A percentile compares a stretch with the other conserved stretches of the same genome.
Conservation (phyloP, 2,113 vertebrate species). For the Pagrus major region DNA sequence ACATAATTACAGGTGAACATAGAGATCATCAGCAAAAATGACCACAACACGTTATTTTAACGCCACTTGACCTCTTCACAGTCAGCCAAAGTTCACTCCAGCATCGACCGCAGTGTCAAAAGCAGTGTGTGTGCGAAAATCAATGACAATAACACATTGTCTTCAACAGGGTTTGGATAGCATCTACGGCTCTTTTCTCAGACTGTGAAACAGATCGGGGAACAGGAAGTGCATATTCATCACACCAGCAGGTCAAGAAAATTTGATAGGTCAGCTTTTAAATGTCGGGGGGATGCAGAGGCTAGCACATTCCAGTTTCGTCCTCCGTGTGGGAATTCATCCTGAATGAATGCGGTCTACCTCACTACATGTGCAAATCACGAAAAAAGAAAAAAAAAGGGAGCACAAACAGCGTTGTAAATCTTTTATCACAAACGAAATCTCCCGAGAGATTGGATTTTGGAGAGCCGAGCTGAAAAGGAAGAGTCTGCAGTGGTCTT, state of each 20-base stretch:
- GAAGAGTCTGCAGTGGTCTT: conserved; percentile 60
- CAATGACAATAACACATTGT: conserved; percentile 71
- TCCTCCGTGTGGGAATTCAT: conserved; percentile 78
- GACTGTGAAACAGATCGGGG: conserved; percentile 70
- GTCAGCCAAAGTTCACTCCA: conserved; percentile 66
- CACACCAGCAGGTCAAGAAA: conserved; percentile 78
- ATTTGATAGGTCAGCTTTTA: conserved; percentile 82
- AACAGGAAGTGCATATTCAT: conserved; percentile 81
- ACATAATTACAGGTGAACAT: conserved; percentile 27
- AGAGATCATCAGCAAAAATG: conserved; percentile 41
- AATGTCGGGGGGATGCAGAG: conserved; percentile 70
- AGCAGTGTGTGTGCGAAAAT: conserved; percentile 50
- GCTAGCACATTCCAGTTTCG: conserved; percentile 81
- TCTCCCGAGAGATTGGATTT: conserved; percentile 55
- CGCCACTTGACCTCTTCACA: conserved; percentile 37
- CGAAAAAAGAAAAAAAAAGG: no score
- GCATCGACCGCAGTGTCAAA: conserved; percentile 53
- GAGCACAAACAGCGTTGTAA: conserved; percentile 75
- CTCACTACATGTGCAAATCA: conserved; percentile 69
- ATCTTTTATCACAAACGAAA: conserved; percentile 77
- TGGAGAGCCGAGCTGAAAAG: conserved; percentile 68
- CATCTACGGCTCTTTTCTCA: conserved; percentile 64
- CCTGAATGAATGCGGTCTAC: conserved; percentile 61
- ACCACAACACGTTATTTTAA: conserved; percentile 40
- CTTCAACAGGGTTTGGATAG: conserved; percentile 55